A percentile compares a stretch with the other conserved stretches of the same genome.
Conservation (phyloP, 2,797 vertebrate species). For the Gymnoscopelus microlampas region DNA sequence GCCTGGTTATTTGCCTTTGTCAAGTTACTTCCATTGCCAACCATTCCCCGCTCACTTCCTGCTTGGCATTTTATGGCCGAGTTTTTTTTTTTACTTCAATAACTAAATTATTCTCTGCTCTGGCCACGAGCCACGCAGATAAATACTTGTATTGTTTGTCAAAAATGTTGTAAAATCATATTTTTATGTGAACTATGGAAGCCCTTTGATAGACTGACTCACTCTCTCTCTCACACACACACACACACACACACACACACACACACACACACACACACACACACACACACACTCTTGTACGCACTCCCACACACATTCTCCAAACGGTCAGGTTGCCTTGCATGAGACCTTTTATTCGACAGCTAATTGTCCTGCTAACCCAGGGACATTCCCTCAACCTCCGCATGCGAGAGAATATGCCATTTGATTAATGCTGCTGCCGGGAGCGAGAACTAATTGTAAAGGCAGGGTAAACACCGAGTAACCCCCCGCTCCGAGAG, state of each 20-base stretch:
- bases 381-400: slow-evolving; percentile 58
- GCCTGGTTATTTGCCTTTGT: slow-evolving; percentile 6
- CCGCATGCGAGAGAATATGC: slow-evolving; percentile 60
- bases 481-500: slow-evolving; percentile 55
- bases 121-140: slow-evolving; percentile 3
- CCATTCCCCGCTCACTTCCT: background rate
- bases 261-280: slow-evolving; percentile 6
- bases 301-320: slow-evolving; percentile 37
- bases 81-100: slow-evolving; percentile 10
- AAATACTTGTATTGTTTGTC: slow-evolving; percentile 2
- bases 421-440: slow-evolving; percentile 77
- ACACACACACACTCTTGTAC: slow-evolving; percentile 7
- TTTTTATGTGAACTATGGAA: background rate
- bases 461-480: slow-evolving; percentile 76
- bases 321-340: slow-evolving; percentile 40
- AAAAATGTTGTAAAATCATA: background rate
- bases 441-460: slow-evolving; percentile 79
- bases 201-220: background rate
- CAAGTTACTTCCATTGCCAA: slow-evolving; percentile 29
- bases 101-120: background rate
- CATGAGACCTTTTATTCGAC: slow-evolving; percentile 37
- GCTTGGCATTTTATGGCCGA: slow-evolving; percentile 21
- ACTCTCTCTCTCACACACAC: no score
- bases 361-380: slow-evolving; percentile 51
- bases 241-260: no score